These are phyloP conservation scores for Oligia latruncula DNA, from an alignment of 2,888 invertebrate genomes.

Conservation along the genomic window DNA sequence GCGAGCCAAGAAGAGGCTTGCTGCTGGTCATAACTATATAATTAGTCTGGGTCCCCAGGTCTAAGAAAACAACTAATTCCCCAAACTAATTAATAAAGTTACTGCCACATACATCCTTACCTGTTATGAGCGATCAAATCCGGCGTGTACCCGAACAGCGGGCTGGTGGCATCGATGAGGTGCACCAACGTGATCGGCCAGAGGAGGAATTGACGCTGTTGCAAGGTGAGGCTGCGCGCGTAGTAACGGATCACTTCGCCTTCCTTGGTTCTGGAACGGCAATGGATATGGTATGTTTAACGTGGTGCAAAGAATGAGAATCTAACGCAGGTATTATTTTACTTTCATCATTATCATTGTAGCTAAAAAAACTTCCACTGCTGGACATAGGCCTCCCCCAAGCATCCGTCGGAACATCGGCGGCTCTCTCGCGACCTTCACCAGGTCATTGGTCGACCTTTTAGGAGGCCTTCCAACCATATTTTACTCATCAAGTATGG, in stretches of 20 bases:
- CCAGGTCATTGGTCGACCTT: no score
- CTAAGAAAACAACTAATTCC: not conserved
- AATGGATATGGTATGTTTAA: not conserved
- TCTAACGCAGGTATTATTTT: no score
- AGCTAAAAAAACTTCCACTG: no score
- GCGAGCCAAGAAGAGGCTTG: no score
- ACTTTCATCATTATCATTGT: no score
- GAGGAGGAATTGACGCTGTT: slow-evolving; percentile 89
- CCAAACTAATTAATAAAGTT: no score
- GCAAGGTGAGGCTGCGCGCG: slow-evolving; percentile 77
- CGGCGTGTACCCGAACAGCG: slow-evolving; percentile 93
- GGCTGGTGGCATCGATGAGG: slow-evolving; percentile 93
- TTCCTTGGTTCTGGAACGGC: slow-evolving; percentile 80
- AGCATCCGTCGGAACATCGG: no score
- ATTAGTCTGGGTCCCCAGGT: not conserved
- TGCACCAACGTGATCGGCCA: slow-evolving; percentile 97
- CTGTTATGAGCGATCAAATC: slow-evolving; percentile 92
- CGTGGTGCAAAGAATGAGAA: no score
- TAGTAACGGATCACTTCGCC: slow-evolving; percentile 85
- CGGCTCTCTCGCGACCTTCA: no score
- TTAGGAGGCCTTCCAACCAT: no score
- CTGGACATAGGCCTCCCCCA: no score
- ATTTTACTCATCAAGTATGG: no score
- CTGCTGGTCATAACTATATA: not conserved
- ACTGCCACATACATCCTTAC: slow-evolving; percentile 58